Evolutionary conservation across 2,797 vertebrate genomes (phyloP).

Genomic region (Premnoplex brunnescens): DNA sequence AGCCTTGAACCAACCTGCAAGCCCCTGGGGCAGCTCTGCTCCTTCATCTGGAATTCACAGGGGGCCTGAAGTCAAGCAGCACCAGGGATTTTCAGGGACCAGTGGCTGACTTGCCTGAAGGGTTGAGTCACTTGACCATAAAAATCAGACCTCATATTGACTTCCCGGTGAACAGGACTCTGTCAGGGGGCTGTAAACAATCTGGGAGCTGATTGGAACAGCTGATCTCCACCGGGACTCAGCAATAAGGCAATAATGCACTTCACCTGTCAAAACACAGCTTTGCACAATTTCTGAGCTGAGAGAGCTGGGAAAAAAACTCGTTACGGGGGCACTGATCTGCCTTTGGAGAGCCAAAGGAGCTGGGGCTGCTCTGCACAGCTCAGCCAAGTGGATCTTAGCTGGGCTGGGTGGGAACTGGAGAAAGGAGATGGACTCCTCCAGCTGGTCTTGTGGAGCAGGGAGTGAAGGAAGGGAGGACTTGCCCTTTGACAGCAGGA

Average conservation of each 20-base stretch:
- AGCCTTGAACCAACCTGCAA: neutral
- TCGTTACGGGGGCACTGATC: neutral
- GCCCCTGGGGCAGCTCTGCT: neutral
- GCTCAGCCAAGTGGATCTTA: neutral
- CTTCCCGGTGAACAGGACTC: neutral
- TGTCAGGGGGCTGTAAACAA: neutral
- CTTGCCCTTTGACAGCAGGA: neutral
- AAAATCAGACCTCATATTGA: neutral
- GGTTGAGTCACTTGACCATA: neutral
- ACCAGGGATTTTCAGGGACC: neutral
- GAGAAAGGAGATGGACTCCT: neutral
- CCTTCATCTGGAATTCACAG: neutral
- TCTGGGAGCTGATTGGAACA: neutral
- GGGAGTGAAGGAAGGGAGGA: neutral
- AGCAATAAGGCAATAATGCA: neutral
- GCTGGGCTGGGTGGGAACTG: neutral
- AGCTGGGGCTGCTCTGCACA: neutral
- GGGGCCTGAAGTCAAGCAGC: neutral
- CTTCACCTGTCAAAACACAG: neutral
- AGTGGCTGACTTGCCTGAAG: neutral
- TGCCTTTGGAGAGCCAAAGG: neutral
- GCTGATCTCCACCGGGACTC: neutral
- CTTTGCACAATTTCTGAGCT: neutral
- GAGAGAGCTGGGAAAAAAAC: neutral
- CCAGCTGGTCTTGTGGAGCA: neutral